Base-by-base conservation (phyloP, 2,888 invertebrate species). In the Latrodectus hesperus region DNA sequence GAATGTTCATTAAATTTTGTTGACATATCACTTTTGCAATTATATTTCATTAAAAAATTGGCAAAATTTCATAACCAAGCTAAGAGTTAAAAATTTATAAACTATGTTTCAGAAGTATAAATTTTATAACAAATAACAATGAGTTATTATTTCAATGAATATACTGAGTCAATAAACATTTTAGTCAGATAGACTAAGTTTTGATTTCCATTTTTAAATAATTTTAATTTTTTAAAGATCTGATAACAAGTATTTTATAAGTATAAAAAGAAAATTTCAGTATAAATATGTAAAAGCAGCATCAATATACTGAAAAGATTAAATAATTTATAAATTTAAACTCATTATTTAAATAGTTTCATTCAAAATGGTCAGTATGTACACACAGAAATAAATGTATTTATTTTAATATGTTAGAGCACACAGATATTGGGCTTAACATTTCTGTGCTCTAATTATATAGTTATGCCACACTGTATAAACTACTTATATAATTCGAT, bases 371-470 rank as follows among this genome's bases (percentile, higher is more conserved):
- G 12, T 38, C n/a, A 16, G 14, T 60, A 60, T 60, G 12, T 60
- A 60, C 60, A 65, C 65, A 68, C 52, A 76, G 77, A 77, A 55
- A 74, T 68, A 68, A 74, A 52, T 52, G 26, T 68, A 77, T 77
- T 52, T 67, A 71, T 53, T 16, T 65, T n/a, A 65, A 22, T 68
- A 52, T 68, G 26, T 67, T 26, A 68, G 22, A 77, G 67, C 67
- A 77, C 77, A 68, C 52, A 77, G 51, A 77, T 67, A 67, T 77
- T 77, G 77, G 77, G 77, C 77, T 77, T 77, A 77, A 77, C 67
- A 68, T 77, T 77, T 60, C 60, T 64, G 67, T 53, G 68, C 67
- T 68, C 68, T 77, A 65, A 53, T 60, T 52, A 77, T 51, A 77
- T 68, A 51, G 67, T 60, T 77, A 68, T 77, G 26, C 77, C 77